Conservation (phyloP, 1,140 invertebrate species). For the Drosophila pachea region DNA sequence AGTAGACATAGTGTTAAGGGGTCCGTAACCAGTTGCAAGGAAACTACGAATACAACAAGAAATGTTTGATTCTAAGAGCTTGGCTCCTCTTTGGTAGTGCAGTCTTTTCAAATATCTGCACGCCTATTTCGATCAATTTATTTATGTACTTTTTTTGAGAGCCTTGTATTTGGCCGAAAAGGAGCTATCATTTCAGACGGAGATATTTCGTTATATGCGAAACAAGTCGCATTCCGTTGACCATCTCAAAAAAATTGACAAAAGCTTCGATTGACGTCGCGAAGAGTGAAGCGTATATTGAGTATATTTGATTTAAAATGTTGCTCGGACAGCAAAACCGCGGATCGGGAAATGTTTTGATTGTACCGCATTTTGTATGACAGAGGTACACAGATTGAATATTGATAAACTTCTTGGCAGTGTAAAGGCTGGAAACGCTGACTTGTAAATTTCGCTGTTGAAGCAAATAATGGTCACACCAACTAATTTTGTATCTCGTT, state of each 20-base stretch:
- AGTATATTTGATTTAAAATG: conserved; percentile 73
- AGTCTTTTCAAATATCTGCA: conserved; percentile 23
- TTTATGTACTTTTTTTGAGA: conserved; percentile 50
- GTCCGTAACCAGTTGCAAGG: conserved; percentile 30
- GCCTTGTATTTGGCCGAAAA: conserved; percentile 40
- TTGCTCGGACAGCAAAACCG: conserved; percentile 23
- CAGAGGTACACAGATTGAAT: conserved; percentile 63
- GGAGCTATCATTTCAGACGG: conserved; percentile 33
- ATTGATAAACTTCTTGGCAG: conserved; percentile 62
- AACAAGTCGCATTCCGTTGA: conserved; percentile 78
- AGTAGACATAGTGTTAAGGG: conserved; percentile 10
- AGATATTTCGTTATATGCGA: conserved; percentile 40
- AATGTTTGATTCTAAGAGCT: conserved; percentile 35
- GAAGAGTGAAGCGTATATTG: conserved; percentile 54
- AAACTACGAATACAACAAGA: conserved; percentile 18
- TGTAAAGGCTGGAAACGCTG: too few relatives aligned
- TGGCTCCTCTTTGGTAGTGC: conserved; percentile 5
- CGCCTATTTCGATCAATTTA: conserved; percentile 39
- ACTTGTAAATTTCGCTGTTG: too few relatives aligned
- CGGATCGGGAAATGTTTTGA: conserved; percentile 42
- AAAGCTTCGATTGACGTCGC: conserved; percentile 38
- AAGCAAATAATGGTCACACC: conserved; percentile 29
- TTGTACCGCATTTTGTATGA: conserved; percentile 46
- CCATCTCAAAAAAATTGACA: conserved; percentile 72
- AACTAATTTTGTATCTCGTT: conserved; percentile 23